Conservation (phyloP, 2,888 invertebrate species). For the Drosophila crucigera region DNA sequence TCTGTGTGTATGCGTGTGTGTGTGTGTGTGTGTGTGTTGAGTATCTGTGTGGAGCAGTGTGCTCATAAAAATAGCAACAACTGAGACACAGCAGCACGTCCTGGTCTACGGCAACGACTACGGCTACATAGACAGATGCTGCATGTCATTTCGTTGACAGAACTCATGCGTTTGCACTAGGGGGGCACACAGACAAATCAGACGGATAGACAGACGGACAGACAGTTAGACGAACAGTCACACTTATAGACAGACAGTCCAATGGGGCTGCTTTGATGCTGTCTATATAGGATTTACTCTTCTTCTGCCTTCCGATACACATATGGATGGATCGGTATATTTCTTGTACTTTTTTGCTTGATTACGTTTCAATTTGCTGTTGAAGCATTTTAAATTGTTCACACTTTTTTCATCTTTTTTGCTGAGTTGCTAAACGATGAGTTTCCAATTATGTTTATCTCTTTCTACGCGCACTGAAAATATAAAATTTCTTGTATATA, state of each 20-base stretch:
- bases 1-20: slow-evolving; percentile 1
- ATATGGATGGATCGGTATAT: slow-evolving; percentile 16
- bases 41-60: slow-evolving; percentile 24
- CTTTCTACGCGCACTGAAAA: slow-evolving; percentile 42
- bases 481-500: slow-evolving; percentile 5
- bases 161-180: slow-evolving; percentile 66
- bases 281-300: slow-evolving; percentile 44
- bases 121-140: slow-evolving; percentile 77
- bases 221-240: slow-evolving; percentile 27
- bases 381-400: slow-evolving; percentile 43
- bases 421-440: neutral
- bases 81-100: slow-evolving; percentile 74
- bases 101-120: slow-evolving; percentile 57
- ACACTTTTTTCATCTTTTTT: slow-evolving; percentile 29
- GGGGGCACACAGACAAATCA: slow-evolving; percentile 31
- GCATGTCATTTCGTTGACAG: slow-evolving; percentile 81
- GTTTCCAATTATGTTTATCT: slow-evolving; percentile 17
- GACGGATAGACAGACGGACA: slow-evolving; percentile 16
- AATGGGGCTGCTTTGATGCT: slow-evolving; percentile 54
- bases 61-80: slow-evolving; percentile 77
- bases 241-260: slow-evolving; percentile 32
- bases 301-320: slow-evolving; percentile 19
- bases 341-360: slow-evolving; percentile 53
- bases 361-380: slow-evolving; percentile 73
- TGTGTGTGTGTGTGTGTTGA: slow-evolving; percentile 1